phyloP scores from a whole-genome alignment of 2,113 vertebrate species.

The Peromyscus polionotus region DNA sequence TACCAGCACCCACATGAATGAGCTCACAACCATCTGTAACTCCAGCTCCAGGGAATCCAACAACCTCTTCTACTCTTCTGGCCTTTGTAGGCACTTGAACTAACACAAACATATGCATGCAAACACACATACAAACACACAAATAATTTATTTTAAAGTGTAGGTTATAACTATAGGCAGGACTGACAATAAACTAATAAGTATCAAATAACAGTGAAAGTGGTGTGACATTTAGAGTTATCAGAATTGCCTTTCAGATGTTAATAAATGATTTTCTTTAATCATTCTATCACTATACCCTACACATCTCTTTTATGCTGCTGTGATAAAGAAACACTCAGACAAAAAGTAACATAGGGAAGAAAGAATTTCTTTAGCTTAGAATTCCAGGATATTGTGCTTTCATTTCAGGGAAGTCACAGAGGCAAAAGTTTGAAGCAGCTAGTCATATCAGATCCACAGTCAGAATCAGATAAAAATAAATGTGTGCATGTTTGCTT shows the following conservation, averaged over 20 bases:
- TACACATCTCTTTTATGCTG: neutral
- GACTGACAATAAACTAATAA: neutral
- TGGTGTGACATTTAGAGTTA: neutral
- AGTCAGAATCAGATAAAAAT: neutral
- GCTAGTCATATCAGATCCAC: neutral
- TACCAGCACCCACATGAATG: neutral
- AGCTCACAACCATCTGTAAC: neutral
- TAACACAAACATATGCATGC: neutral
- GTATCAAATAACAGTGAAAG: neutral
- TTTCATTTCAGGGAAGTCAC: neutral
- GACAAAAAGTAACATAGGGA: neutral
- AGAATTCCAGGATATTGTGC: neutral
- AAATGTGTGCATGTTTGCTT: neutral
- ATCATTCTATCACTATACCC: rapidly evolving
- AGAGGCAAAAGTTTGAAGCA: neutral
- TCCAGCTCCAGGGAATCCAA: neutral
- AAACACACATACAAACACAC: neutral
- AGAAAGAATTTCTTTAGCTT: neutral
- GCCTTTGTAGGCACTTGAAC: neutral
- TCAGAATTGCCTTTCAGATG: neutral
- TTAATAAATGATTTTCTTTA: neutral
- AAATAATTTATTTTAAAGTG: neutral
- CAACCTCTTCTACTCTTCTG: neutral
- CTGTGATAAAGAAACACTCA: neutral
- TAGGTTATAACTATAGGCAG: neutral